A percentile compares a stretch with the other conserved stretches of the same genome.
Conservation (phyloP, 2,888 invertebrate species). For the Spodoptera littoralis region DNA sequence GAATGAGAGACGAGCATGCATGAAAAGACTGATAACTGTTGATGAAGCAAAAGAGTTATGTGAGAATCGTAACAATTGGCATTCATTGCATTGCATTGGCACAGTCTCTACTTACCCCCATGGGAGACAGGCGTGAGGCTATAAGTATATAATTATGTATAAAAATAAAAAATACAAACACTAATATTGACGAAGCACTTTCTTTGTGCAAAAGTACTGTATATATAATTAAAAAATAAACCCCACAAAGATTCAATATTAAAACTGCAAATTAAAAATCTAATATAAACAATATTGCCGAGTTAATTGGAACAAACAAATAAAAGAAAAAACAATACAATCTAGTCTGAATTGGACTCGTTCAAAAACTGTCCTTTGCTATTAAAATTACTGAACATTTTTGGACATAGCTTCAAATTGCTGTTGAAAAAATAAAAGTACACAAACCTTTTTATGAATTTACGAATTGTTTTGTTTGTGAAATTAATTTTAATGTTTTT, state of each 20-base stretch:
- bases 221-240: slow-evolving; percentile 19
- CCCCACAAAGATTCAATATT: slow-evolving; percentile 23
- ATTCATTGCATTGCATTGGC: too few relatives aligned
- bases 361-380: slow-evolving; percentile 12
- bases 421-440: slow-evolving; percentile 24
- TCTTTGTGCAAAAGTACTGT: slow-evolving; percentile 3
- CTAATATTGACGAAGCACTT: slow-evolving; percentile 20
- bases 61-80: too few relatives aligned
- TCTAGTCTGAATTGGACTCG: slow-evolving; percentile 17
- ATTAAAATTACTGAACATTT: slow-evolving; percentile 25
- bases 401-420: slow-evolving; percentile 19
- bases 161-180: neutral
- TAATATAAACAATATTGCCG: slow-evolving; percentile 33
- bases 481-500: neutral
- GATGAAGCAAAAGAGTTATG: too few relatives aligned
- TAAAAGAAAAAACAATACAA: slow-evolving; percentile 29
- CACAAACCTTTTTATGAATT: slow-evolving; percentile 15
- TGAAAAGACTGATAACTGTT: too few relatives aligned
- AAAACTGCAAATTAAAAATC: slow-evolving; percentile 28
- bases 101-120: too few relatives aligned
- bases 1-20: too few relatives aligned
- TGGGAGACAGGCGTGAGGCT: too few relatives aligned
- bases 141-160: too few relatives aligned
- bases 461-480: neutral
- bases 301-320: slow-evolving; percentile 36